Evolutionary conservation across 2,888 invertebrate species (phyloP), one percentile per base, ranked within the genome.

Genomic region (Athrips mouffetella): DNA sequence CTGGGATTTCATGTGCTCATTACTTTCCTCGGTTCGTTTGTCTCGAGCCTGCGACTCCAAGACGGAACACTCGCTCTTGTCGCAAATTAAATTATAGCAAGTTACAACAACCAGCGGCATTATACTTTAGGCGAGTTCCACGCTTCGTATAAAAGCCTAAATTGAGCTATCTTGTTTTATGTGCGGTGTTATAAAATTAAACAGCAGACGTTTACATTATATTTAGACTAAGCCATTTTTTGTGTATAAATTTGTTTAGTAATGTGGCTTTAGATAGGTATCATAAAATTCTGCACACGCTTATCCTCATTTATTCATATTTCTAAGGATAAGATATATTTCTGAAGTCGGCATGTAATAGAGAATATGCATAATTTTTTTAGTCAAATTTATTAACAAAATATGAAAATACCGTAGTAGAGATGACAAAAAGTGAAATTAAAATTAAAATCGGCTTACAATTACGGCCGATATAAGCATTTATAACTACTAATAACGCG

Each of bases 1-100:
- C 77, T 77, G 78, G 74, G 80, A 81, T 80, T 80, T 79, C 76
- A 73, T 75, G 78, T 76, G 73, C 76, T 75, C 76, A 75, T 79
- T 78, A 78, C 68, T 73, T 78, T 75, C 67, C 72, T 60, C 73
- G 77, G 75, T 73, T 73, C 74, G 80, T 76, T 79, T 74, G 70
- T 56, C 65, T 59, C 59, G 56, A 57, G 62, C 52, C 56, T 51
- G 55, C 51, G n/a, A 6, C 21, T 6, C 18, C 37, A n/a, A n/a
- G 13, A n/a, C 3, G 18, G 3, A 31, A 15, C n/a, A 52, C 67
- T 65, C 60, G 55, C 67, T 60, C 69, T 73, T 67, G 69, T 65
- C 63, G 70, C 67, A 73, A 77, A 76, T 78, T 78, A 70, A 75
- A 77, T 73, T 76, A 73, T 66, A 73, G 66, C 67, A 66, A 71